These are phyloP conservation scores for Sminthopsis crassicaudata DNA, from an alignment of 2,113 vertebrate genomes.

Conservation along the genomic window DNA sequence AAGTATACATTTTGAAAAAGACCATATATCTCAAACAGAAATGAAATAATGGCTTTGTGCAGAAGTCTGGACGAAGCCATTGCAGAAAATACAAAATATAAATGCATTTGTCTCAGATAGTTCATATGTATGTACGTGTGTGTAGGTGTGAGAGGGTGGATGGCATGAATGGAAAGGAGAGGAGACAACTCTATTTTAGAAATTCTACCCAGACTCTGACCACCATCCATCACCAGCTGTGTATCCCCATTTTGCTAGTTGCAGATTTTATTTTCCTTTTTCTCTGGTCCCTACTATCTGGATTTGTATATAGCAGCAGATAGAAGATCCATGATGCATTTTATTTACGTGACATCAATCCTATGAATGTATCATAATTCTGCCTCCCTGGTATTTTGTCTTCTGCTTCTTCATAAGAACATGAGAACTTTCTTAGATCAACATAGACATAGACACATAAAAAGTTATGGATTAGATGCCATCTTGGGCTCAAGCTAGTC, in stretches of 20 bases:
- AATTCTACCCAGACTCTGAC: neutral
- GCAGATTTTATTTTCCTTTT: neutral
- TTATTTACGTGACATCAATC: neutral
- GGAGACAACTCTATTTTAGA: neutral
- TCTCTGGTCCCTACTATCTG: neutral
- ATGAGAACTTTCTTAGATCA: neutral
- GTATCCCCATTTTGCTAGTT: neutral
- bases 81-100: neutral
- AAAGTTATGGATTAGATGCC: neutral
- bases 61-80: neutral
- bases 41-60: neutral
- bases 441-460: neutral
- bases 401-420: neutral
- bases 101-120: neutral
- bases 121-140: neutral
- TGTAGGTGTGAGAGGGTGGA: neutral
- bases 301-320: neutral
- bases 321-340: neutral
- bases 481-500: neutral
- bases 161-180: neutral
- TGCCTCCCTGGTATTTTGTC: neutral
- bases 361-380: neutral
- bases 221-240: neutral
- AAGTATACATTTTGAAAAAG: neutral
- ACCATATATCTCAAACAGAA: neutral